These are phyloP conservation scores for Halcyon leucocephala DNA, from an alignment of 2,797 vertebrate species.

Conservation along the genomic window DNA sequence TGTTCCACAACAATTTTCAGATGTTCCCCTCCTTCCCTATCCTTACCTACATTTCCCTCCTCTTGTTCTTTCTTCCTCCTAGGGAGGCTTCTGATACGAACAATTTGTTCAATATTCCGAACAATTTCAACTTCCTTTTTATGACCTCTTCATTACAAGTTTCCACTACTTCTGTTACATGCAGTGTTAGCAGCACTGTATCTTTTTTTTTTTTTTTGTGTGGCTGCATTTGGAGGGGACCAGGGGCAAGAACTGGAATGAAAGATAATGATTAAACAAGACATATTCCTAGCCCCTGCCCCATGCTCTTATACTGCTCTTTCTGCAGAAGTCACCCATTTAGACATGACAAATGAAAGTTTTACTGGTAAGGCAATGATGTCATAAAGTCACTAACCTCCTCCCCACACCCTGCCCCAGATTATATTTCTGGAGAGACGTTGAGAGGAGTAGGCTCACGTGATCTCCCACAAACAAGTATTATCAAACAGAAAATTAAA, in stretches of 20 bases:
- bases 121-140: background rate
- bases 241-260: background rate
- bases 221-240: background rate
- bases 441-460: background rate
- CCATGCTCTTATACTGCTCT: background rate
- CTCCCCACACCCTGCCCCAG: accelerated
- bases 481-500: background rate
- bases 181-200: background rate
- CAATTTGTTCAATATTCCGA: background rate
- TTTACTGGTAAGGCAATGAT: background rate
- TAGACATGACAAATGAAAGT: background rate
- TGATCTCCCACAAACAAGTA: background rate
- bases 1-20: background rate
- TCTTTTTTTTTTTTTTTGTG: background rate
- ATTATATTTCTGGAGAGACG: background rate
- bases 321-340: background rate
- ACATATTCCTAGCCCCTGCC: background rate
- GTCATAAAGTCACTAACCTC: background rate
- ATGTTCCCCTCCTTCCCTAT: background rate
- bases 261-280: background rate
- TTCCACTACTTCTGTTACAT: background rate
- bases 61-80: background rate
- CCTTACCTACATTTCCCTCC: background rate
- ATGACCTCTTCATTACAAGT: background rate
- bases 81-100: background rate